Base-by-base conservation (phyloP, 2,888 invertebrate genomes). In the Drosophila antonietae region DNA sequence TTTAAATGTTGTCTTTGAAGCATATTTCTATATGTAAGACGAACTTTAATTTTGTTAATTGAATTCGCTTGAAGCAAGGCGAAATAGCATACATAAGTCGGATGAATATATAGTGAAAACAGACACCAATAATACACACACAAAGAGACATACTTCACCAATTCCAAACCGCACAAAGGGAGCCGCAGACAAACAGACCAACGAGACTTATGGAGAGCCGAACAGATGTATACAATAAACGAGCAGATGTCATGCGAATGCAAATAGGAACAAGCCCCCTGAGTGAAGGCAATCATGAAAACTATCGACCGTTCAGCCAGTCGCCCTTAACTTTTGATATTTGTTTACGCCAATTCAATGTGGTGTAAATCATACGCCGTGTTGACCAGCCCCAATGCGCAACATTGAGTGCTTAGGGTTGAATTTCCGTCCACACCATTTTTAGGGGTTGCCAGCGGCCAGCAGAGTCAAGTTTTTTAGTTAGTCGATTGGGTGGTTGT, bases 321-420 rank as follows among this genome's bases (percentile, higher is more conserved):
- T 60, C 57, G 52, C 46, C 70, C 49, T 46, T 28, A 56, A 31
- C 44, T 46, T 46, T 31, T 49, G 46, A 39, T 72, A 65, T 80
- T 80, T 77, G 66, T 78, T 81, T 81, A 78, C 65, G 81, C 77
- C 65, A 23, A 51, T 76, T 80, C 63, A 67, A 55, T 67, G 71
- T 51, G 46, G 23, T 56, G 68, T 66, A 55, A 75, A 44, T 65
- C 68, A 79, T 79, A 81, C 79, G 78, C 58, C 70, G 49, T 49
- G 67, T 67, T 80, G 79, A 70, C 81, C 79, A 78, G 62, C 68
- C 65, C 58, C 78, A 79, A 78, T 37, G 43, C 33, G n/a, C 51
- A 52, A 57, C 81, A 73, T 79, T 80, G 66, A 60, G 59, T 56
- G 8, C 15, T 65, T 68, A 66, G 77, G 79, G 79, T 80, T 79